phyloP scores from a whole-genome alignment of 2,113 vertebrate species.

The Phylloscopus trochilus region DNA sequence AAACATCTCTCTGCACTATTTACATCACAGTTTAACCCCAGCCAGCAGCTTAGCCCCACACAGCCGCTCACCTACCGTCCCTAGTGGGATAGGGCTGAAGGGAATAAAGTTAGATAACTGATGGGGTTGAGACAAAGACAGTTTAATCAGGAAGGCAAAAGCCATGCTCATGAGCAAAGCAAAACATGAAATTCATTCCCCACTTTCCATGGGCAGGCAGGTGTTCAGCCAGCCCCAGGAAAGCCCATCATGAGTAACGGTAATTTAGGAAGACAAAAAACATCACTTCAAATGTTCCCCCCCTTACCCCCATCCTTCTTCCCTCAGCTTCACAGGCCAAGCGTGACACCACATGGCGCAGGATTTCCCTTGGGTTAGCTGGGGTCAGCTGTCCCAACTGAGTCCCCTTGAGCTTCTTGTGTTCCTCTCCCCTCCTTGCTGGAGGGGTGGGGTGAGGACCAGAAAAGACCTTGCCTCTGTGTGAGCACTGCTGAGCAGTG shows the following conservation, averaged over 20 bases:
- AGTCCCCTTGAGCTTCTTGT: background rate
- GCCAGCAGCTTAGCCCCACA: background rate
- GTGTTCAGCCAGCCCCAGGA: background rate
- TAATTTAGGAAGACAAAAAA: background rate
- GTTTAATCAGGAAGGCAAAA: background rate
- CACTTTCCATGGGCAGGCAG: background rate
- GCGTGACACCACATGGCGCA: background rate
- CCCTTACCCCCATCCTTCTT: background rate
- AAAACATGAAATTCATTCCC: background rate
- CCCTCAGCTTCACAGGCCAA: background rate
- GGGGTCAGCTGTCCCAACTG: background rate
- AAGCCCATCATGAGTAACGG: background rate
- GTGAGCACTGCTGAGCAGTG: background rate
- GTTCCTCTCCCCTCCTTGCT: background rate
- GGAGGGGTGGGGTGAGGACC: background rate
- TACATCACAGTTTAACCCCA: background rate
- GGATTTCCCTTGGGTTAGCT: background rate
- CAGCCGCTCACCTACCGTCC: background rate
- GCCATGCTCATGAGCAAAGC: background rate
- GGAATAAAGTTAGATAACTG: background rate
- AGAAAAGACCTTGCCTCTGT: background rate
- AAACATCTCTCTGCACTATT: background rate
- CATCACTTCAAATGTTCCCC: accelerated
- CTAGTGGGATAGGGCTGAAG: background rate
- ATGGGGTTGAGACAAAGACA: background rate